These are phyloP conservation scores for Hestina assimilis DNA, from an alignment of 1,140 invertebrate genomes.

Conservation along the genomic window DNA sequence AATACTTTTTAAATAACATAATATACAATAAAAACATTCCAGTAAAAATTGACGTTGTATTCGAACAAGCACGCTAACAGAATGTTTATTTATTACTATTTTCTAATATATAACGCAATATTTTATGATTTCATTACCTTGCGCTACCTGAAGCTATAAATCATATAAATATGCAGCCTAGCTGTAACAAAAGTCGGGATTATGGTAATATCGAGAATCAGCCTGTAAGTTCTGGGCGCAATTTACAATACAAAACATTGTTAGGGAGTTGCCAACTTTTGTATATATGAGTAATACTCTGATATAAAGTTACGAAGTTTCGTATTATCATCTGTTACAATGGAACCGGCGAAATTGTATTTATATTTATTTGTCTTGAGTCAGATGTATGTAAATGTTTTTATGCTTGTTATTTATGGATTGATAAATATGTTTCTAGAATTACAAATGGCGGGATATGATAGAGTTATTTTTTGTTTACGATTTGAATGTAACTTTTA, in stretches of 20 bases:
- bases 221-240: constrained; percentile 18
- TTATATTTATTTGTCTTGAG: constrained; percentile 11
- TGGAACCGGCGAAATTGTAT: constrained; percentile 5
- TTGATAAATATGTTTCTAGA: no score
- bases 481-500: no score
- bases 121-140: not conserved
- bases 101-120: not conserved
- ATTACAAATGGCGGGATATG: no score
- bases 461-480: no score
- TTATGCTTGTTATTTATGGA: not conserved
- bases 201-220: constrained; percentile 28
- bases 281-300: constrained; percentile 20
- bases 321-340: constrained; percentile 16
- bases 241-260: constrained; percentile 28
- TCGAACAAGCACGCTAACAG: no score
- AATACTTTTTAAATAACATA: no score
- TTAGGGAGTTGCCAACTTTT: constrained; percentile 20
- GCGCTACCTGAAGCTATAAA: not conserved
- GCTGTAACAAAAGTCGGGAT: constrained; percentile 21
- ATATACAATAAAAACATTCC: no score
- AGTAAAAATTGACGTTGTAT: no score
- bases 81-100: no score
- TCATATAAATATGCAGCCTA: not conserved
- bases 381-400: not conserved
- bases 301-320: constrained; percentile 22